Conservation (phyloP, 2,797 vertebrate genomes). For the Acipenser transmontanus region DNA sequence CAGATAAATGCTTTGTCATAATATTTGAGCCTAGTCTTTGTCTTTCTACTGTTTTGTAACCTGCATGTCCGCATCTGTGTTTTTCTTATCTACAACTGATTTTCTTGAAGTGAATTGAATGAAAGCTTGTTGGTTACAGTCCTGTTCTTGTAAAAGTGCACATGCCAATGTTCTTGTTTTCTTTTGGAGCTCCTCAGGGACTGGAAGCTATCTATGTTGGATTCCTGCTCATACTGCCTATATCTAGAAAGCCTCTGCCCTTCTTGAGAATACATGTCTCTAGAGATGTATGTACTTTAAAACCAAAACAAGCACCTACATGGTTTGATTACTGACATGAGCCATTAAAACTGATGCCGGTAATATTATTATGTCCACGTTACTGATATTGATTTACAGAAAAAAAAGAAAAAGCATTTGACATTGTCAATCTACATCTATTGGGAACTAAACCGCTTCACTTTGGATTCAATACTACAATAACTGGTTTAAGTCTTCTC, state of each 20-base stretch:
- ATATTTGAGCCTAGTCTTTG: constrained; percentile 1
- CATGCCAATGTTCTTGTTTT: background rate
- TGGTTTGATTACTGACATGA: no score
- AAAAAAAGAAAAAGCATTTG: no score
- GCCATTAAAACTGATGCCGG: no score
- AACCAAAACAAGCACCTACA: no score
- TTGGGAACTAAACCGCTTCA: no score
- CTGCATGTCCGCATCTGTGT: background rate
- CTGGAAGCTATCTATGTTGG: background rate
- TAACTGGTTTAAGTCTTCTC: no score
- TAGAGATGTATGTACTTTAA: background rate
- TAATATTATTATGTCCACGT: no score
- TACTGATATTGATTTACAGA: no score
- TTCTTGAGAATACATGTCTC: background rate
- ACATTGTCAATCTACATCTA: no score
- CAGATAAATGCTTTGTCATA: background rate
- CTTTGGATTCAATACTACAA: no score
- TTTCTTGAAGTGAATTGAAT: background rate
- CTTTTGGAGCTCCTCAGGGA: background rate
- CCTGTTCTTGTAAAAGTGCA: background rate
- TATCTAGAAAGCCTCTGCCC: background rate
- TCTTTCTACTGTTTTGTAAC: background rate
- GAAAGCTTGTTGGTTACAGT: background rate
- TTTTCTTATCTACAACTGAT: constrained; percentile 9
- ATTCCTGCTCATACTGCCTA: background rate